Evolutionary conservation across 2,888 invertebrate species (phyloP).

Genomic region (Nysson spinosus): DNA sequence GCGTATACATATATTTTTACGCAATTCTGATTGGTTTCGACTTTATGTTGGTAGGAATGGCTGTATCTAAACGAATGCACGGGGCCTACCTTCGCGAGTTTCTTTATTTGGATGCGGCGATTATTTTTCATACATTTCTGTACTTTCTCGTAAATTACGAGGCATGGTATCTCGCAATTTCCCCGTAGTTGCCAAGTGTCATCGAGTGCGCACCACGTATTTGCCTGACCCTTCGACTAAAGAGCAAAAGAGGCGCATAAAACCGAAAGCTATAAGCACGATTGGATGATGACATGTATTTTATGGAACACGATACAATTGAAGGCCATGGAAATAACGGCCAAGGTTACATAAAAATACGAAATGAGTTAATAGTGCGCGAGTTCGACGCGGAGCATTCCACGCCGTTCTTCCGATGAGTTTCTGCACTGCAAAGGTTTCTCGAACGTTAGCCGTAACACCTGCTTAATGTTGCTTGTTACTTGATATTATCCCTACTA

Average conservation of each 20-base stretch:
- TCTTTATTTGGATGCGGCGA: too few species aligned
- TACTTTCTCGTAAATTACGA: background rate
- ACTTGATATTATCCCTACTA: too few species aligned
- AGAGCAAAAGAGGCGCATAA: background rate
- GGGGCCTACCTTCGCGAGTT: background rate
- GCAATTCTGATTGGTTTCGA: too few species aligned
- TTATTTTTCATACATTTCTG: background rate
- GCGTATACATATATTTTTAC: too few species aligned
- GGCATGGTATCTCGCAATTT: background rate
- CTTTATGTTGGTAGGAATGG: too few species aligned
- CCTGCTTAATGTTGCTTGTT: too few species aligned
- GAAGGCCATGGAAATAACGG: constrained; percentile 32
- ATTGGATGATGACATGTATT: constrained; percentile 7
- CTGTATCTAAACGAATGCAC: background rate
- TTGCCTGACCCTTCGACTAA: background rate
- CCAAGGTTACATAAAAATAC: constrained; percentile 38
- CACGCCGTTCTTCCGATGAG: background rate
- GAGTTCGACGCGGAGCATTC: background rate
- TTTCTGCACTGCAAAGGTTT: background rate
- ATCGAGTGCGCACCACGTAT: background rate
- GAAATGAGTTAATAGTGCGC: constrained; percentile 20
- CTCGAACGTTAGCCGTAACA: background rate
- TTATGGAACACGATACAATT: constrained; percentile 14
- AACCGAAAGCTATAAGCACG: background rate
- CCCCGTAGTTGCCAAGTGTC: background rate